A percentile compares a stretch with the other conserved stretches of the same genome.
Evolutionary conservation across 1,140 invertebrate genomes (phyloP).

Genomic region (Ips nitidus): DNA sequence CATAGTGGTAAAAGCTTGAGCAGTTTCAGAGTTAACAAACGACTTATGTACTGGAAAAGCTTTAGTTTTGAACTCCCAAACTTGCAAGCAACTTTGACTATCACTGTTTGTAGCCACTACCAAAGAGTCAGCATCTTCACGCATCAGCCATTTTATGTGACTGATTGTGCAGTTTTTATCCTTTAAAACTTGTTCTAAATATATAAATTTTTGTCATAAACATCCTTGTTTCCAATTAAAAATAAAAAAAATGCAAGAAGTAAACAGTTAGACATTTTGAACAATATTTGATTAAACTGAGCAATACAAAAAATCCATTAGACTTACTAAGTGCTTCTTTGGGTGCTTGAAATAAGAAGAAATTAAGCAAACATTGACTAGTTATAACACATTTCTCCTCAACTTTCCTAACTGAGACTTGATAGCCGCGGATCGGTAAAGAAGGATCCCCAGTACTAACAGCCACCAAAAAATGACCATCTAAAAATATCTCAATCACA

Average conservation of each 20-base stretch:
- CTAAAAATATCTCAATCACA: slow-evolving; percentile 51
- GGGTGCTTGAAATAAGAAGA: slow-evolving; percentile 69
- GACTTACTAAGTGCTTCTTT: slow-evolving; percentile 55
- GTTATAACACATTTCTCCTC: slow-evolving; percentile 59
- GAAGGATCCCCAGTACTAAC: slow-evolving; percentile 69
- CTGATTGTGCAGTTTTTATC: slow-evolving; percentile 56
- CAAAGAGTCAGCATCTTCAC: slow-evolving; percentile 80
- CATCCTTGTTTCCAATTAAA: background rate
- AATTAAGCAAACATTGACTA: slow-evolving; percentile 77
- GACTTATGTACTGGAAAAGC: slow-evolving; percentile 76
- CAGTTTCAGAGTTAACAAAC: slow-evolving; percentile 55
- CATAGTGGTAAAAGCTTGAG: slow-evolving; percentile 69
- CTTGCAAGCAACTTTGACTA: slow-evolving; percentile 70
- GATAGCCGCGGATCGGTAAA: slow-evolving; percentile 74
- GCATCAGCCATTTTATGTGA: slow-evolving; percentile 77
- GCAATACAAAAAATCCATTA: slow-evolving; percentile 1
- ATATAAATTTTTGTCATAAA: slow-evolving; percentile 7
- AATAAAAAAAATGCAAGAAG: background rate
- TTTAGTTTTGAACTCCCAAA: slow-evolving; percentile 85
- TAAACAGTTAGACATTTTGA: too few species aligned
- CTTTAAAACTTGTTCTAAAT: slow-evolving; percentile 45
- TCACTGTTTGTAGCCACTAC: slow-evolving; percentile 68
- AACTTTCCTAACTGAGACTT: slow-evolving; percentile 62
- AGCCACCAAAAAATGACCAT: slow-evolving; percentile 79
- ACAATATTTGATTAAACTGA: background rate